These are phyloP conservation scores for Caenorhabditis sp. DNA, from an alignment of 2,888 invertebrate genomes.

Conservation along the genomic window DNA sequence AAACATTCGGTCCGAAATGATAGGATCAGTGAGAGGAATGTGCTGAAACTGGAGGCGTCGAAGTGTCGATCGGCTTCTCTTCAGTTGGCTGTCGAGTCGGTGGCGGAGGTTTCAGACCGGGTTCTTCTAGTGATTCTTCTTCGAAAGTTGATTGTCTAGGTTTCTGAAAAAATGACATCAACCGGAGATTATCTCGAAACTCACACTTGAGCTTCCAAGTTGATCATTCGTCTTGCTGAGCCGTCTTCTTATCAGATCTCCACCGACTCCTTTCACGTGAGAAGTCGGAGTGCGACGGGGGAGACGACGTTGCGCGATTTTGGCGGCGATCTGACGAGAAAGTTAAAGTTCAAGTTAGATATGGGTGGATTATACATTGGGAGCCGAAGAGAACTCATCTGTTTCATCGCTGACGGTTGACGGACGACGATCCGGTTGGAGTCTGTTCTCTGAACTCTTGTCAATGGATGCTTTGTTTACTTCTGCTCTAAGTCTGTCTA, in stretches of 20 bases:
- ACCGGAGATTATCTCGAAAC: neutral
- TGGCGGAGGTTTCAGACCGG: neutral
- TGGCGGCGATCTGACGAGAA: conserved; percentile 53
- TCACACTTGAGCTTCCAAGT: conserved; percentile 17
- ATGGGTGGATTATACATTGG: conserved; percentile 16
- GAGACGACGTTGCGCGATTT: conserved; percentile 49
- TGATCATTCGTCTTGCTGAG: conserved; percentile 50
- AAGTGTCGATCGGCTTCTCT: neutral
- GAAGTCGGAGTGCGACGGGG: conserved; percentile 61
- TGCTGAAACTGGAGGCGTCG: neutral
- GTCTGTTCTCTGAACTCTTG: neutral
- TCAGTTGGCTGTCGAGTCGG: neutral
- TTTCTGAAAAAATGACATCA: conserved; percentile 15
- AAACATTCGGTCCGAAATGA: no score
- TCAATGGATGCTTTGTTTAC: neutral
- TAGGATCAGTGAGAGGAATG: neutral
- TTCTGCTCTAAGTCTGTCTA: conserved; percentile 40
- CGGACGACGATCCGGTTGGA: conserved; percentile 27
- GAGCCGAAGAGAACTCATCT: conserved; percentile 33
- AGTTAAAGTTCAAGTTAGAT: neutral
- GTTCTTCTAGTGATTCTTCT: conserved; percentile 20
- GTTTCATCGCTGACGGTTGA: conserved; percentile 7
- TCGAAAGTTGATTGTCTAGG: conserved; percentile 18
- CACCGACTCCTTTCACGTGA: conserved; percentile 54
- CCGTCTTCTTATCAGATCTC: conserved; percentile 42